Base-by-base conservation (phyloP, 2,113 vertebrate species). In the Acanthochromis polyacanthus region DNA sequence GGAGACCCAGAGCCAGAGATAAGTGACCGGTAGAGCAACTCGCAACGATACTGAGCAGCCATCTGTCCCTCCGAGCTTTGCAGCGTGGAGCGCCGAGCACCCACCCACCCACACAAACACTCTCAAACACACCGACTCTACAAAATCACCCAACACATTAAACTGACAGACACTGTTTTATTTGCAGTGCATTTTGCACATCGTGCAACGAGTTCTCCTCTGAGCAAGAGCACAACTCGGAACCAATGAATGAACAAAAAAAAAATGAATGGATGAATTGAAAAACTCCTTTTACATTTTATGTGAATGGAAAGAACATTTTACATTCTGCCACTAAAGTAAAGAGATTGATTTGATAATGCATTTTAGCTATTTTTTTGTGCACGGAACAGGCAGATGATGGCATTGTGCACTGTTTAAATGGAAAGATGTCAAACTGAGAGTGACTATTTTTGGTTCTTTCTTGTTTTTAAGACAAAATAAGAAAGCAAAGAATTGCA, bases 31-130 rank as follows among this genome's bases (percentile, higher is more conserved):
- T 84, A 84, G 81, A 90, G 48, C 40, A 68, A 81, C 30, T 82
- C 78, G 40, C 71, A 87, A 20, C 64, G 0, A 83, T 63, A 74
- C 71, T 70, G 86, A 82, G 84, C 61, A 66, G 81, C 93, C 93
- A 94, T 95, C 93, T 95, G 93, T 92, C 80, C 87, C 82, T 89
- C 45, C 62, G 32, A 91, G 84, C 80, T 83, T 71, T 81, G 60
- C 68, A 77, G 51, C 20, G 50, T 32, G 25, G 51, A 65, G 61
- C 12, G 0, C 32, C 64, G 67, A 59, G 10, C 59, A 53, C 32
- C 43, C 75, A 60, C 71, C 22, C 73, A 78, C 76, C 20, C 71
- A 82, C 84, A 80, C 66, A 62, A 74, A 53, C 66, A 69, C 81
- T 53, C 43, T 69, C 36, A 68, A 25, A 52, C 62, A 70, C 23